phyloP scores from a whole-genome alignment of 2,113 vertebrate genomes.

The Solenodon paradoxus region DNA sequence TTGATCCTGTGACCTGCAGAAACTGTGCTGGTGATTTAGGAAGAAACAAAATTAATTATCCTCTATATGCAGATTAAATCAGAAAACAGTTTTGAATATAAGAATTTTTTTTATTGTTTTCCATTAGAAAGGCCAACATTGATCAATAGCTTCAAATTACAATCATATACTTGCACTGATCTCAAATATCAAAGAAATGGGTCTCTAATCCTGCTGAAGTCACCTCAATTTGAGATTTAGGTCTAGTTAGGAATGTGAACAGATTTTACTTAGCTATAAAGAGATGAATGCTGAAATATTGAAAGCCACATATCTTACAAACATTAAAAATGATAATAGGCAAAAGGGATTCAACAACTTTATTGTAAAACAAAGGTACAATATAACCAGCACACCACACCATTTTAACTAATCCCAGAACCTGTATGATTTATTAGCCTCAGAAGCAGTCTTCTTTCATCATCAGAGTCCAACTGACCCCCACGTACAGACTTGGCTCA shows the following conservation, averaged over 20 bases:
- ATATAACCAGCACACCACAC: neutral
- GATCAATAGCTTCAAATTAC: neutral
- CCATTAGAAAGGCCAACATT: neutral
- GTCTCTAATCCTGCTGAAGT: neutral
- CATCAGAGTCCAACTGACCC: neutral
- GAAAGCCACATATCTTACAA: neutral
- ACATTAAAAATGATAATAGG: neutral
- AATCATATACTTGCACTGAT: neutral
- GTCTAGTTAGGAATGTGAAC: neutral
- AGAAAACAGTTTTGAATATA: conserved; percentile 33
- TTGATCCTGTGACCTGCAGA: neutral
- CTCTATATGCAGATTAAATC: conserved; percentile 6
- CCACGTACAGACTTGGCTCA: neutral
- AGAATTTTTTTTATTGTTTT: neutral
- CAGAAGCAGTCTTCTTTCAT: neutral
- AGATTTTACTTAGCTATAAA: neutral
- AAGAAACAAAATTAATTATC: neutral
- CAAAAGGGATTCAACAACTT: neutral
- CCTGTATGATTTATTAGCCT: neutral
- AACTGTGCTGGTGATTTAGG: neutral
- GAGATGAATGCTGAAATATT: neutral
- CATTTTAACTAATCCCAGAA: neutral
- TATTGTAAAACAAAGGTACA: neutral
- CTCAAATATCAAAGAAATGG: neutral
- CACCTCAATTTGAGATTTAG: neutral